Percentiles rank a stretch among this genome's conserved stretches.
phyloP scores from a whole-genome alignment of 2,888 invertebrate species.

The Venusia cambrica region DNA sequence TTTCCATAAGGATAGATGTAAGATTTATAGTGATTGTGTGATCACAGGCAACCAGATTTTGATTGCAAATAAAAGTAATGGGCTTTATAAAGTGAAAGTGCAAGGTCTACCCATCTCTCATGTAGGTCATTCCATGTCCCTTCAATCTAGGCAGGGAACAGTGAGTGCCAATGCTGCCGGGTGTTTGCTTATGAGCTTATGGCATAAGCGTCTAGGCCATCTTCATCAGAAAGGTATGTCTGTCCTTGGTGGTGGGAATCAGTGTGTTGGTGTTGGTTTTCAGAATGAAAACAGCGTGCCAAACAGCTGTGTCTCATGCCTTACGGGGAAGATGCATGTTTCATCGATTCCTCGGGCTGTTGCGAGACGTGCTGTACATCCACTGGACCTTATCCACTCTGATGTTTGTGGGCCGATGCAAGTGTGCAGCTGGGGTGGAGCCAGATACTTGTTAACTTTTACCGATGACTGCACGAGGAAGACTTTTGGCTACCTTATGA shows the following conservation, averaged over 20 bases:
- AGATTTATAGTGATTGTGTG: too few relatives aligned
- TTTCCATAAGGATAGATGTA: too few relatives aligned
- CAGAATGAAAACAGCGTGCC: background rate
- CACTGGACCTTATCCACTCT: too few relatives aligned
- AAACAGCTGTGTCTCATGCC: slow-evolving; percentile 1
- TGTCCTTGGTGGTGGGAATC: background rate
- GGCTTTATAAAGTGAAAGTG: too few relatives aligned
- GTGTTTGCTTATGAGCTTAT: background rate
- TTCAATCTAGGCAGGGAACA: slow-evolving; percentile 1
- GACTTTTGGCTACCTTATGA: background rate
- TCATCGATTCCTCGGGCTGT: slow-evolving; percentile 1
- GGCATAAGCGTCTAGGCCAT: slow-evolving; percentile 3
- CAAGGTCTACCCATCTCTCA: too few relatives aligned
- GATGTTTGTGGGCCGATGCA: too few relatives aligned
- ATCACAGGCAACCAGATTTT: too few relatives aligned
- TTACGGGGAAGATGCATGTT: background rate
- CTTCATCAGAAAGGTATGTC: background rate
- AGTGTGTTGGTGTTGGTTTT: background rate
- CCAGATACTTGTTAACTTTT: too few relatives aligned
- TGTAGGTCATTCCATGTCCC: too few relatives aligned
- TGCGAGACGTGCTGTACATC: too few relatives aligned
- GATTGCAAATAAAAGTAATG: too few relatives aligned
- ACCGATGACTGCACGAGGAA: background rate
- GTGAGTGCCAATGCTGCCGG: slow-evolving; percentile 1
- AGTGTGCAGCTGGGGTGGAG: too few relatives aligned